These are phyloP conservation scores for Hippopotamus amphibius DNA, from an alignment of 2,113 vertebrate genomes.

Conservation along the genomic window DNA sequence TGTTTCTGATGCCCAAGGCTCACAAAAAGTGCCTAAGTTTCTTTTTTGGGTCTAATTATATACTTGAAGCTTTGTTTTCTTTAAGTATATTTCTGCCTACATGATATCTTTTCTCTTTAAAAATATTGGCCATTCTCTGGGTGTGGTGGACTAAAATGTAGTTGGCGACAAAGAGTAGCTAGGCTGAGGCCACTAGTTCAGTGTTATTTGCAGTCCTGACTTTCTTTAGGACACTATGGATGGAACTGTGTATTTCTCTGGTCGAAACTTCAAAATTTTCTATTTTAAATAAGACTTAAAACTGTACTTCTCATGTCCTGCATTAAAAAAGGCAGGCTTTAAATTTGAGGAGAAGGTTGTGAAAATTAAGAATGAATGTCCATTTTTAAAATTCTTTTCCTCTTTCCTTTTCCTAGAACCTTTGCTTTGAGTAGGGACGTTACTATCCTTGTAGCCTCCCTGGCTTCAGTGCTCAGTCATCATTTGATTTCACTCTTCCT, in stretches of 20 bases:
- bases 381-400: neutral
- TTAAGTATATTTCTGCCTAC: neutral
- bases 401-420: neutral
- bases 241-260: conserved; percentile 8
- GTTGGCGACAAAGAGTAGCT: neutral
- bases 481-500: neutral
- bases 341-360: neutral
- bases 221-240: neutral
- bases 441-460: neutral
- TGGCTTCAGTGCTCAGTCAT: neutral
- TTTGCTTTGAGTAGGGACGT: neutral
- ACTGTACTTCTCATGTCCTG: neutral
- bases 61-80: neutral
- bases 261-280: neutral
- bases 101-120: neutral
- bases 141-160: neutral
- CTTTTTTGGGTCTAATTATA: neutral
- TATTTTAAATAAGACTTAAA: neutral
- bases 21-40: neutral
- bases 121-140: neutral
- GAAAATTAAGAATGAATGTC: neutral
- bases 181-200: neutral
- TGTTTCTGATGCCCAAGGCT: neutral
- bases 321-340: neutral
- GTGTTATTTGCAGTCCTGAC: neutral